Evolutionary conservation across 2,113 vertebrate genomes (phyloP), one percentile per base, ranked within the genome.

Genomic region (Columba livia): DNA sequence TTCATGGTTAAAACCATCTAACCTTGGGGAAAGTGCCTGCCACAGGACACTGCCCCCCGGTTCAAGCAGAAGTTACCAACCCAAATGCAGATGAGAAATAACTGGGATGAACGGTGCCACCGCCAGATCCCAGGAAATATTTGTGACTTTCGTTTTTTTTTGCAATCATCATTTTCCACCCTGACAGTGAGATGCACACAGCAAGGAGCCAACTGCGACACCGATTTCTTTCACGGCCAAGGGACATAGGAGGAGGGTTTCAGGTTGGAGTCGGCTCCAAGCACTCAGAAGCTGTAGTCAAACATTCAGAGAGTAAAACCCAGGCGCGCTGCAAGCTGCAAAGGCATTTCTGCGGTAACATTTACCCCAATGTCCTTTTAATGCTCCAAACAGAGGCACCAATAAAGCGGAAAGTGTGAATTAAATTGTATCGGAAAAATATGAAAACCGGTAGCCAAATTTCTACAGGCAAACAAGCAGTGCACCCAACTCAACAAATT

Each of bases 21-120:
- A 77, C 40, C 66, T 87, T 4, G 0, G 53, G 54, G 34, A 91
- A 78, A 54, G 14, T 0, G 0, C 34, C 26, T 7, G 3, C 28
- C 0, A 0, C 70, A 62, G 38, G 58, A 24, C 70, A 44, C 16
- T 25, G 2, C 4, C 53, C 58, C 51, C 28, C 0, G 0, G 47
- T 82, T 70, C 36, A 2, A 9, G 34, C 29, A 66, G 38, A 60
- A 92, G 23, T 65, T 47, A 65, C 85, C 69, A 31, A 42, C 17
- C 6, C 56, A 54, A 83, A 74, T 4, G 2, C 47, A 42, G 15
- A 23, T 0, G 0, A 24, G 44, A 81, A 90, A 93, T 25, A 79
- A 77, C 28, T 58, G 28, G 17, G 42, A 65, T 10, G 62, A 80
- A 69, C 0, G 2, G 10, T 50, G 15, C 26, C 51, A 12, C 10